Evolutionary conservation across 2,888 invertebrate species (phyloP), one percentile per base, ranked within the genome.

Genomic region (Aelia acuminata): DNA sequence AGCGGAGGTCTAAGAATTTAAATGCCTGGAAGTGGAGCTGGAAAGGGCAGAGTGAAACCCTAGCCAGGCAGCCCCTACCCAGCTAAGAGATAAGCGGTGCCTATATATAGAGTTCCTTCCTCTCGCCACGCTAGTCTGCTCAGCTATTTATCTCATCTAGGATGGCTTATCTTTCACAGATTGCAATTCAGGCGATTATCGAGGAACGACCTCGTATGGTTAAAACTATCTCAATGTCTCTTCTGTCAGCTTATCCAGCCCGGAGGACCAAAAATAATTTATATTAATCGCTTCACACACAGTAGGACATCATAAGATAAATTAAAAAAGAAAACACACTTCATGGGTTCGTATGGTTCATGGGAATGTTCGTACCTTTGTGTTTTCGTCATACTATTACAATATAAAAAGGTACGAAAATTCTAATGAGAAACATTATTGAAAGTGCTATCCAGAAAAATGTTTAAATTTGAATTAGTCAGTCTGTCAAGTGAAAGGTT

Each of bases 81-180:
- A 1, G 26, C 31, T 31, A 7, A 70, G 31, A 70, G 63, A 70
- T 70, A 70, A 70, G 63, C 18, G 35, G 35, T 35, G 63, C 18
- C 63, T 70, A 70, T 70, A 70, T 70, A 35, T 70, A 70, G 63
- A 26, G 11, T 26, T 26, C n/a, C 35, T 70, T 31, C 63, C 31
- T 70, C 35, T 70, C 1, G 57, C 26, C 57, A 35, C 63, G 31
- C 35, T 35, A 31, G 57, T 35, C 63, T 35, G 18, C 31, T 70
- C 63, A 35, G 31, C 63, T 18, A 70, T 70, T 70, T 70, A 31
- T 70, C 63, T 70, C n/a, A 26, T 57, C 63, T 70, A 70, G 63
- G 18, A 20, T n/a, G 13, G 26, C 26, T 26, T 57, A 57, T 57
- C 57, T 57, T 13, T 26, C 26, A 26, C 35, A 35, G 63, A 70